Evolutionary conservation across 1,140 invertebrate genomes (phyloP).

Genomic region (Macrocentrus cingulum): DNA sequence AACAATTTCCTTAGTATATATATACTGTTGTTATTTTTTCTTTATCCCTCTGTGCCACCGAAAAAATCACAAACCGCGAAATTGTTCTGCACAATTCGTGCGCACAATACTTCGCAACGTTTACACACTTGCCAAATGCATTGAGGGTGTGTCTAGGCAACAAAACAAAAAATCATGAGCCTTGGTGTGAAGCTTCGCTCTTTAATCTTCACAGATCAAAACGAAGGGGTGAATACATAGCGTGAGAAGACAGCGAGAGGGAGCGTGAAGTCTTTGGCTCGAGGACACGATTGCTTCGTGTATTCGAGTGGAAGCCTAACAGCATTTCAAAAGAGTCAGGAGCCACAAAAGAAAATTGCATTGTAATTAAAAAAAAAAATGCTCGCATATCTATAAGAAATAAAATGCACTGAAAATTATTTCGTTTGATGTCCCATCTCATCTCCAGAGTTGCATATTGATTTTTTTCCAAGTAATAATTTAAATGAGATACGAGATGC

Average conservation of each 20-base stretch:
- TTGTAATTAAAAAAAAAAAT: conserved; percentile 52
- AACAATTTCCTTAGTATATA: no score
- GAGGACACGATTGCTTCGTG: conserved; percentile 54
- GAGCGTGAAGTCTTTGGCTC: conserved; percentile 30
- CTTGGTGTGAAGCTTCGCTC: conserved; percentile 39
- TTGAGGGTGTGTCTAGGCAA: not conserved
- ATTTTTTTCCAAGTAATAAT: no score
- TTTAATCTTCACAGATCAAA: conserved; percentile 58
- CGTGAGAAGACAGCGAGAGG: not conserved
- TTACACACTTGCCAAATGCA: conserved; percentile 35
- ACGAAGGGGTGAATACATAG: conserved; percentile 33
- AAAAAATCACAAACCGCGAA: conserved; percentile 1
- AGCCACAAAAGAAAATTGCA: conserved; percentile 54
- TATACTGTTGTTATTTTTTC: no score
- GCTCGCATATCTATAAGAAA: conserved; percentile 1
- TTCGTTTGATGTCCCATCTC: conserved; percentile 4
- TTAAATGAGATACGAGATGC: no score
- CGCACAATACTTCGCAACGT: conserved; percentile 34
- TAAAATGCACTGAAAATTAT: conserved; percentile 1
- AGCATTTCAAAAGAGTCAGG: conserved; percentile 51
- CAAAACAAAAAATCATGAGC: conserved; percentile 2
- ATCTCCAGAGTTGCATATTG: no score
- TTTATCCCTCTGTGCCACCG: no score
- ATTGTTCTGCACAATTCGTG: conserved; percentile 28
- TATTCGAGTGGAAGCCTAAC: conserved; percentile 56